Conservation (phyloP, 2,888 invertebrate species). For the Tiphia femorata region DNA sequence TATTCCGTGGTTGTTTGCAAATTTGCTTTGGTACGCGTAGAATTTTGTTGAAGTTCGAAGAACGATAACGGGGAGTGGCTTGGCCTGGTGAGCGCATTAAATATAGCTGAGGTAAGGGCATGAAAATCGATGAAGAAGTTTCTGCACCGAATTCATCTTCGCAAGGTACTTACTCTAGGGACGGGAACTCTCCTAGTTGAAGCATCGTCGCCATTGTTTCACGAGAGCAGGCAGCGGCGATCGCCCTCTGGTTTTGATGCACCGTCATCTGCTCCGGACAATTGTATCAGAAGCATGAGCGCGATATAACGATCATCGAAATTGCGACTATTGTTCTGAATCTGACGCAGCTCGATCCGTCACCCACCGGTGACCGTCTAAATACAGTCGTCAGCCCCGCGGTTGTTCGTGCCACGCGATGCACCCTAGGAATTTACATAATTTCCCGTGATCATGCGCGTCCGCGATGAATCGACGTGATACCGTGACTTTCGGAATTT, state of each 20-base stretch:
- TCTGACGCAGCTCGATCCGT: constrained; percentile 18
- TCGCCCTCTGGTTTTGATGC: constrained; percentile 8
- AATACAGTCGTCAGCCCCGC: background rate
- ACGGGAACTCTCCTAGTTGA: background rate
- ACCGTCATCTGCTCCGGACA: constrained; percentile 14
- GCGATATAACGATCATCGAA: constrained; percentile 29
- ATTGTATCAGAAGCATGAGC: constrained; percentile 17
- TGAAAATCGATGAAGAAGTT: background rate
- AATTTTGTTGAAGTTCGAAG: no score
- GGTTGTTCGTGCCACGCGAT: no score
- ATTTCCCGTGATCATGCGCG: no score
- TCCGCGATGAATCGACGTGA: no score
- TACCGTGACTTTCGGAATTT: no score
- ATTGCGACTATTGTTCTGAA: constrained; percentile 39
- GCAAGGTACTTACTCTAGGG: no score
- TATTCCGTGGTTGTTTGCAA: no score
- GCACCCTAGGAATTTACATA: no score
- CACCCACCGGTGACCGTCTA: constrained; percentile 6
- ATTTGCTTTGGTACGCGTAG: no score
- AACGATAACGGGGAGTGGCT: no score
- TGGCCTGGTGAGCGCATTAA: no score
- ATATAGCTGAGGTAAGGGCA: background rate
- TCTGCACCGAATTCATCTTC: no score
- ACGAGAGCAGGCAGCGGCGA: background rate
- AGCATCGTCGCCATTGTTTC: background rate